Conservation (phyloP, 2,113 vertebrate genomes). For the Mormyrus lacerda region DNA sequence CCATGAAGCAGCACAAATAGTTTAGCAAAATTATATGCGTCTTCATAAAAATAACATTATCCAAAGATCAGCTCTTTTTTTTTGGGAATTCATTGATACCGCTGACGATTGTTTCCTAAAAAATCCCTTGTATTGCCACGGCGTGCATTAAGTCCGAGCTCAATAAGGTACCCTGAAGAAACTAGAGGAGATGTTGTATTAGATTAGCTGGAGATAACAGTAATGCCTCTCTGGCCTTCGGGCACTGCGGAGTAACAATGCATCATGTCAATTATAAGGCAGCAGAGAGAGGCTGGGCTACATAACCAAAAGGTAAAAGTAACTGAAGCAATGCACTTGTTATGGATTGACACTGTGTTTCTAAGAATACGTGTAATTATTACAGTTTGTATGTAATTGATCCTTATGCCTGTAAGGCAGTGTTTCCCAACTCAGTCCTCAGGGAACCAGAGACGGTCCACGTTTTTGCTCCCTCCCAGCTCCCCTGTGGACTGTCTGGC, state of each 20-base stretch:
- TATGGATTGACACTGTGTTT: neutral
- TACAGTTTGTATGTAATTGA: neutral
- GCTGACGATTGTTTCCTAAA: slow-evolving; percentile 3
- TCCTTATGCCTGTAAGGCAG: neutral
- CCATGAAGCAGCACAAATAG: neutral
- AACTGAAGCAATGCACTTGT: neutral
- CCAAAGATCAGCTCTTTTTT: slow-evolving; percentile 19
- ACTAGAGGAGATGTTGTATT: neutral
- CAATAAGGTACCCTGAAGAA: slow-evolving; percentile 2
- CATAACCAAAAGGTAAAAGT: neutral
- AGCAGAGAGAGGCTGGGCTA: neutral
- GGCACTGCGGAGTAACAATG: neutral
- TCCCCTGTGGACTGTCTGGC: neutral
- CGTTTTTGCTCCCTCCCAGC: neutral
- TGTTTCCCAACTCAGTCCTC: neutral
- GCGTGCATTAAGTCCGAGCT: slow-evolving; percentile 12
- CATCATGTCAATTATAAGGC: neutral
- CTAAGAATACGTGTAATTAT: neutral
- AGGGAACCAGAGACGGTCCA: neutral
- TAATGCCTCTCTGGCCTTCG: neutral
- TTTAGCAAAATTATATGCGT: neutral
- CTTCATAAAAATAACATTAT: slow-evolving; percentile 14
- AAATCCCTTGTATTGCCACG: neutral
- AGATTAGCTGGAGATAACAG: slow-evolving; percentile 12
- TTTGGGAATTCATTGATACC: neutral